Evolutionary conservation across 1,140 invertebrate genomes (phyloP).

Genomic region (Temnothorax curvispinosus): DNA sequence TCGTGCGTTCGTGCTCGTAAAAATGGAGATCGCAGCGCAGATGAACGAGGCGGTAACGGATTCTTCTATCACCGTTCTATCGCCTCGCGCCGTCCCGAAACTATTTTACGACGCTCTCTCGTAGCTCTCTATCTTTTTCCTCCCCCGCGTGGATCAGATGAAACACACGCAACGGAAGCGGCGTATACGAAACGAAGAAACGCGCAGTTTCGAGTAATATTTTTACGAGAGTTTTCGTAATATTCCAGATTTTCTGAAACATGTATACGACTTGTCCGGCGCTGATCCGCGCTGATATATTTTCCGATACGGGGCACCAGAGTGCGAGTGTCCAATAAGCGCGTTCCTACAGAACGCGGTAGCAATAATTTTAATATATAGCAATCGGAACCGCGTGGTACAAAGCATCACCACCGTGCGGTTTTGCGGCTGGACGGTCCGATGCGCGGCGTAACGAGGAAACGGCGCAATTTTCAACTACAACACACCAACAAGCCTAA

Average conservation of each 20-base stretch:
- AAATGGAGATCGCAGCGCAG: conserved; percentile 56
- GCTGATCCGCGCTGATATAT: neutral
- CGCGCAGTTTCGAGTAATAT: neutral
- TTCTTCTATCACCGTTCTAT: neutral
- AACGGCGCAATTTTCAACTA: conserved; percentile 73
- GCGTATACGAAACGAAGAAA: neutral
- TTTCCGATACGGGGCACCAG: conserved; percentile 6
- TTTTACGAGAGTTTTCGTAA: conserved; percentile 1
- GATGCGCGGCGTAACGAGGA: conserved; percentile 76
- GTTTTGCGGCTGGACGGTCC: conserved; percentile 81
- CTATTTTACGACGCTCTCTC: conserved; percentile 42
- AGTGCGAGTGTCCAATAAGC: neutral
- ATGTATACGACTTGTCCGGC: neutral
- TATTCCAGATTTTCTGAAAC: conserved; percentile 2
- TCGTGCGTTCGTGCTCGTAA: conserved; percentile 35
- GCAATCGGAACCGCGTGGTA: conserved; percentile 59
- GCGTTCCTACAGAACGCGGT: conserved; percentile 28
- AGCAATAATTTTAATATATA: conserved; percentile 73
- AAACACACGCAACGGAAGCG: neutral
- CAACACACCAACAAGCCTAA: conserved; percentile 77
- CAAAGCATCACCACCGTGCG: conserved; percentile 70
- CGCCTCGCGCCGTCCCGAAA: conserved; percentile 2
- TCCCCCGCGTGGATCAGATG: conserved; percentile 8
- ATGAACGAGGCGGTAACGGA: conserved; percentile 45
- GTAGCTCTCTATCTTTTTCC: neutral